Evolutionary conservation across 2,113 vertebrate genomes (phyloP), one percentile per base, ranked within the genome.

Genomic region (Atractosteus spatula): DNA sequence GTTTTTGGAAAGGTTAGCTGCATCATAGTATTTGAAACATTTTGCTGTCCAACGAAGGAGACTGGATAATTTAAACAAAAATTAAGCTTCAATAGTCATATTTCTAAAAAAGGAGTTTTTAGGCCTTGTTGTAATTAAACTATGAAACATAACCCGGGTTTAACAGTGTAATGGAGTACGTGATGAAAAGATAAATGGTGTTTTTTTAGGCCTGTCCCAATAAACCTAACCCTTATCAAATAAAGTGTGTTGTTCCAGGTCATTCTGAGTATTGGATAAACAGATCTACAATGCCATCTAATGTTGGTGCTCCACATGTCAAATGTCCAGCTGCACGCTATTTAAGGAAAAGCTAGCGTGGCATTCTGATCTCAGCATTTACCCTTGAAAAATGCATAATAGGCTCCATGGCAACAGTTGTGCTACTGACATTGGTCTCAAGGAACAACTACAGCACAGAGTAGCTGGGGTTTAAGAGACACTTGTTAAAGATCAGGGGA

Each of bases 71-170:
- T 10, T n/a, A 67, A 63, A 71, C 44, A 69, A 72, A 29, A 72
- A 44, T 14, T 3, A 71, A 75, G 43, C 41, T 54, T 66, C 11
- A 8, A 59, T 13, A 12, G 54, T 42, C n/a, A 55, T 62, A 68
- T 72, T 62, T 17, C 81, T 79, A 77, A 76, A 83, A 77, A 83
- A 80, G 81, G 81, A 8, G 41, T 41, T 67, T 55, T 16, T 65
- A 41, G 62, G 70, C 41, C 63, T 55, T 65, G 67, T 51, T 71
- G 56, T 13, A 71, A 79, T 71, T 43, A 42, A 51, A 78, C 63
- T 56, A 69, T 72, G 56, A 76, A 54, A 71, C 62, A 56, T 41
- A 61, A 13, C 17, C 66, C 43, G 41, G 69, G 64, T 45, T 68
- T 14, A 59, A 56, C 12, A 12, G 57, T 59, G 17, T 69, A 63